Evolutionary conservation across 1,140 invertebrate genomes (phyloP), one percentile per base, ranked within the genome.

Genomic region (Temnothorax curvispinosus): DNA sequence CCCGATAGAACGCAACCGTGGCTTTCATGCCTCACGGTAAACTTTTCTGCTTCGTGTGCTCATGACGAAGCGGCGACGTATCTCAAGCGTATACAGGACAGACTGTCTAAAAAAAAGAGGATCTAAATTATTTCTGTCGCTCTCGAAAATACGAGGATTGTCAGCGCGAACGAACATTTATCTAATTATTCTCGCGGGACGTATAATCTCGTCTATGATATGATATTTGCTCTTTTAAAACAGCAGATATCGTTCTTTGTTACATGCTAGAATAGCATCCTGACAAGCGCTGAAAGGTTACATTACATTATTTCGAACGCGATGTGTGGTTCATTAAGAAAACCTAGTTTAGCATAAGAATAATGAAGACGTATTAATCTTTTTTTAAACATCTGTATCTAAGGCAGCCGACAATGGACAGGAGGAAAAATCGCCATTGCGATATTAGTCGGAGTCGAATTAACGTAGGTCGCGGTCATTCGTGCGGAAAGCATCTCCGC

Each of bases 1-100:
- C 27, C 67, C 69, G 47, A 69, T 71, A 50, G 74, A 67, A 50
- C 89, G 41, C 35, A 78, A 84, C 62, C 85, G 58, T 90, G 56
- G 75, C 85, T 78, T 65, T 74, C 58, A 15, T 54, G n/a, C 65
- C 64, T 52, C 75, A 60, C 41, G 65, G 13, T 50, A 47, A 75
- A 84, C 54, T 67, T 74, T 84, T 75, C 80, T n/a, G 38, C 13
- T 15, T n/a, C 44, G 50, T 41, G 47, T 38, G 4, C 47, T 56
- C 21, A 35, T n/a, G 56, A 18, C 44, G 15, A 67, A 75, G 21
- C 82, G 72, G 13, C 41, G 32, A n/a, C 44, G 2, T 47, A 69
- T 47, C 65, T 65, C 32, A 7, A 74, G 8, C 15, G 52, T 74
- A 4, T 15, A 41, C 5, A 9, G 1, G 13, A 21, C 21, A 9